A percentile compares a stretch with the other conserved stretches of the same genome.
Evolutionary conservation across 2,888 invertebrate species (phyloP).

Genomic region (Lepidochrysops patricia): DNA sequence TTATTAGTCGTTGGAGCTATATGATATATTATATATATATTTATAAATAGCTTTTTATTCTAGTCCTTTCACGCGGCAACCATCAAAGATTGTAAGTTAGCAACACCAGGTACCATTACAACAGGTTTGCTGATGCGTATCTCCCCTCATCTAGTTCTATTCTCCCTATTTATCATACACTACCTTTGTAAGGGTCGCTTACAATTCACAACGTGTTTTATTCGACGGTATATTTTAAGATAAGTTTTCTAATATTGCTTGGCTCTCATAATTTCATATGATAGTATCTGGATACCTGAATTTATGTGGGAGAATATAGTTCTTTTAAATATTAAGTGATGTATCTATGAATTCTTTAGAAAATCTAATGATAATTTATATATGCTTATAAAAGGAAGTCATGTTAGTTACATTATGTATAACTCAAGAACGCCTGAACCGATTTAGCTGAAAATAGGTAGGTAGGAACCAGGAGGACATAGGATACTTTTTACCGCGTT

Average conservation of each 20-base stretch:
- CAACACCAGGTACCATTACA: neutral
- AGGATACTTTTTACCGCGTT: too few species aligned
- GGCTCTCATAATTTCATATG: neutral
- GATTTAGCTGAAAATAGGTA: too few species aligned
- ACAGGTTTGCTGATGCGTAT: conserved; percentile 5
- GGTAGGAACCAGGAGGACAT: too few species aligned
- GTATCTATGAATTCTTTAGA: too few species aligned
- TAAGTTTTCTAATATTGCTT: neutral
- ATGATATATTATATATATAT: too few species aligned
- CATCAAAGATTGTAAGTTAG: neutral
- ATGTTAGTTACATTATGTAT: too few species aligned
- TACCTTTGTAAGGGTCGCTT: conserved; percentile 2
- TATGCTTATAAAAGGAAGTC: too few species aligned
- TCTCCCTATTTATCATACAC: conserved; percentile 9
- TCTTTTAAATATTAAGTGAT: neutral
- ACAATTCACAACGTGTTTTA: conserved; percentile 1
- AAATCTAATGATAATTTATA: too few species aligned
- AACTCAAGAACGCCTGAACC: too few species aligned
- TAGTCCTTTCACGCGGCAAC: neutral
- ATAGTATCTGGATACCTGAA: neutral
- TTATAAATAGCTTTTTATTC: neutral
- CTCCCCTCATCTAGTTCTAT: conserved; percentile 6
- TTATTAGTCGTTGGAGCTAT: too few species aligned
- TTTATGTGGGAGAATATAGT: neutral
- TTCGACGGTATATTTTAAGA: conserved; percentile 2